These are phyloP conservation scores for Danio kyathit DNA, from an alignment of 2,797 vertebrate species.

Conservation along the genomic window DNA sequence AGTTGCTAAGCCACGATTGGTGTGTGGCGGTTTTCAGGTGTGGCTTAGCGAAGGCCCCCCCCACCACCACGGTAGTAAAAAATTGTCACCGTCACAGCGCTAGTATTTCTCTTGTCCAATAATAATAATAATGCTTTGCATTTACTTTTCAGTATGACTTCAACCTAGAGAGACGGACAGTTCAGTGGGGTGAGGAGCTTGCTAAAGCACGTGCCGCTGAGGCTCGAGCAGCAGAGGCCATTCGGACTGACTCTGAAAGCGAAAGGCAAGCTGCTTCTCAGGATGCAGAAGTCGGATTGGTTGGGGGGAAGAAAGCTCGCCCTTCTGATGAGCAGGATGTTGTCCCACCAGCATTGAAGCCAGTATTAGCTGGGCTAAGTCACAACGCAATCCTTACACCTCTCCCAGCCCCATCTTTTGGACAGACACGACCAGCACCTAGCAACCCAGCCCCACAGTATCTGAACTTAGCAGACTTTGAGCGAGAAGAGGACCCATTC, in stretches of 20 bases:
- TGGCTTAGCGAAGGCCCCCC: too few relatives aligned
- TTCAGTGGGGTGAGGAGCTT: constrained; percentile 88
- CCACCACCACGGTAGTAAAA: too few relatives aligned
- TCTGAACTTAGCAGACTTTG: constrained; percentile 96
- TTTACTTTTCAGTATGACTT: constrained; percentile 91
- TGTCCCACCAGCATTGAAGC: constrained; percentile 90
- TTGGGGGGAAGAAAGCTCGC: constrained; percentile 65
- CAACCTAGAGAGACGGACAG: constrained; percentile 89
- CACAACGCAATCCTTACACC: constrained; percentile 94
- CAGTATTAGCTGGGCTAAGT: constrained; percentile 89
- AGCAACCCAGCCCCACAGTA: constrained; percentile 81
- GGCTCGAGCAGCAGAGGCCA: constrained; percentile 79
- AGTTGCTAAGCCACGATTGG: too few relatives aligned
- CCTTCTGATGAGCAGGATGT: constrained; percentile 75
- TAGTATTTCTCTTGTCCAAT: not conserved
- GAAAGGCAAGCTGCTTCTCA: constrained; percentile 71
- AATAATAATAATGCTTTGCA: not conserved
- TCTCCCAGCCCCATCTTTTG: constrained; percentile 87
- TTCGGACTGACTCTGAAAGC: constrained; percentile 75
- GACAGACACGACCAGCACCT: constrained; percentile 81
- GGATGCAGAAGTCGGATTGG: constrained; percentile 66
- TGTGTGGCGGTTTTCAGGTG: too few relatives aligned
- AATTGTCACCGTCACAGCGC: too few relatives aligned
- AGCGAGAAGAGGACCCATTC: constrained; percentile 97
- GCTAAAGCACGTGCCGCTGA: constrained; percentile 87